Evolutionary conservation across 2,113 vertebrate genomes (phyloP), one percentile per base, ranked within the genome.

Genomic region (Callithrix jacchus): DNA sequence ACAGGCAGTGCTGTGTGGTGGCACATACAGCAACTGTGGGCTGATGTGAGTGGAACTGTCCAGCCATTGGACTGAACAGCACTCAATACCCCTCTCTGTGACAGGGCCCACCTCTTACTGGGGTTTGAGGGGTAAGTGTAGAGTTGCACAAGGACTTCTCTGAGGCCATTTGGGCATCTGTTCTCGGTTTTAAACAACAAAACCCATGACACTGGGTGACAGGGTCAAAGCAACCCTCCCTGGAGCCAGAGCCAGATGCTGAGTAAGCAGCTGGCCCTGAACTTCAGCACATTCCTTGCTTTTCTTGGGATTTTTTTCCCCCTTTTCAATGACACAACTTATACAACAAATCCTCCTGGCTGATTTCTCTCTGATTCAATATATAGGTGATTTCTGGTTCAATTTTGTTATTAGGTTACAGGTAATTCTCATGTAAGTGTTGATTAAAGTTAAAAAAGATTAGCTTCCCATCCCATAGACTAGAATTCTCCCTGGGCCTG

Each of bases 361-460:
- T 64, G 80, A 83, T 14, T 80, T 40, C 82, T 47, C 35, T 49
- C 23, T 86, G 49, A 90, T 80, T 61, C 45, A 20, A 25, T 40
- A 52, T 20, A 27, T 4, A 16, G 0, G 21, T 91, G 64, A 82
- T 42, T 92, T 56, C 25, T 21, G n/a, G 64, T 85, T 91, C 70
- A 27, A 49, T 30, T 73, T 73, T 66, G 68, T 94, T 90, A 93
- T 66, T 96, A 89, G 79, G 74, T 96, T 83, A 96, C 10, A 89
- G 81, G 88, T 97, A 95, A 85, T 93, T 96, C 81, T 52, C 87
- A 82, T 40, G 42, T 3, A 37, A 80, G 83, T 93, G 93, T 95
- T 93, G 66, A 98, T 95, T 94, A 97, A 93, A 97, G 97, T 77
- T 73, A 35, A 76, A 71, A 74, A 74, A 83, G 54, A 96, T 93